Percentiles rank a stretch among this genome's conserved stretches.
phyloP scores from a whole-genome alignment of 2,113 vertebrate species.

The Nipponia nippon region DNA sequence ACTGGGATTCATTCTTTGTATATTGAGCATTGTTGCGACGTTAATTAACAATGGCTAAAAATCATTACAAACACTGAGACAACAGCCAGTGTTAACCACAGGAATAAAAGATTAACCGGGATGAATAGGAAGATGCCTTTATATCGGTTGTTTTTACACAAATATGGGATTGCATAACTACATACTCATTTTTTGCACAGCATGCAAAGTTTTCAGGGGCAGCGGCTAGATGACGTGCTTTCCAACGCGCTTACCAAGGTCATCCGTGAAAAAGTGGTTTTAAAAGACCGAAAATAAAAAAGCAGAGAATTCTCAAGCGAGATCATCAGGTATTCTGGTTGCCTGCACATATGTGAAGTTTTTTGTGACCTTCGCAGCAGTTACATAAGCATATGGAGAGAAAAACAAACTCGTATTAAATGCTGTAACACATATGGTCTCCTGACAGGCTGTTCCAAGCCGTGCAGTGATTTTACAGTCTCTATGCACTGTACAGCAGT shows the following conservation, averaged over 20 bases:
- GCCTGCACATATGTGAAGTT: neutral
- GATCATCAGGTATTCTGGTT: neutral
- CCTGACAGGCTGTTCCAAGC: conserved; percentile 25
- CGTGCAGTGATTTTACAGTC: neutral
- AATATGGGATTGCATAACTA: neutral
- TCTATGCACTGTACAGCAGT: neutral
- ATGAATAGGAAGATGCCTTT: neutral
- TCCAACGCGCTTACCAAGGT: neutral
- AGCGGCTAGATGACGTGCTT: neutral
- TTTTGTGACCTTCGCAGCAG: neutral
- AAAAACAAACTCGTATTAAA: neutral
- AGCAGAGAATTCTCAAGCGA: neutral
- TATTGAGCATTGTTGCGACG: neutral
- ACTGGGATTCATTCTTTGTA: neutral
- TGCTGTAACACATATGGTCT: conserved; percentile 13
- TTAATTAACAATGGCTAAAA: neutral
- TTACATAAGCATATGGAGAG: conserved; percentile 11
- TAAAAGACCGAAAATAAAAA: neutral
- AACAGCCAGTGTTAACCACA: neutral
- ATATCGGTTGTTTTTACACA: neutral
- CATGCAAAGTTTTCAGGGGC: neutral
- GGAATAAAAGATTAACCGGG: neutral
- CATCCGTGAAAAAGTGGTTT: neutral
- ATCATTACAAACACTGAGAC: neutral
- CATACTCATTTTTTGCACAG: neutral